phyloP scores from a whole-genome alignment of 2,797 vertebrate genomes.

The Cuniculus paca region DNA sequence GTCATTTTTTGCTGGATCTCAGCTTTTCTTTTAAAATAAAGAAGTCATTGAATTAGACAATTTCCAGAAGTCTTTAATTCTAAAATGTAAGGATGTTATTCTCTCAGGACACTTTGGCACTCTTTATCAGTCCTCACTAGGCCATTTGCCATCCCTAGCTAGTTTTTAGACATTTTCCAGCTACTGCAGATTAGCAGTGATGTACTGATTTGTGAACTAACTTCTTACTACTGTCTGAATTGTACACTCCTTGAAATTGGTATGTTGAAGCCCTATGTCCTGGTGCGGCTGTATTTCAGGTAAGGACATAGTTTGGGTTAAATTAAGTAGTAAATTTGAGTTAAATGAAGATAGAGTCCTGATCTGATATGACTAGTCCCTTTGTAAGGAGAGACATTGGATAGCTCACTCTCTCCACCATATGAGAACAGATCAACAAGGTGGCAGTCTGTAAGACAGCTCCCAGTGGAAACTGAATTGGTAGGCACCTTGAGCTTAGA shows the following conservation, averaged over 20 bases:
- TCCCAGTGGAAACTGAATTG: background rate
- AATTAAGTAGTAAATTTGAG: background rate
- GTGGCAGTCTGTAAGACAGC: background rate
- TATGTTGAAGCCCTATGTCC: background rate
- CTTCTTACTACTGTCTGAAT: background rate
- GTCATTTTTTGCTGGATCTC: background rate
- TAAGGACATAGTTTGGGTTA: background rate
- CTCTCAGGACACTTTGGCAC: rapidly evolving
- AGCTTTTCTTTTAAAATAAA: background rate
- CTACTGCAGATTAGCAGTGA: background rate
- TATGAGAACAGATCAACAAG: background rate
- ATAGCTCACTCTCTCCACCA: background rate
- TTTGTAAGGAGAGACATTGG: background rate
- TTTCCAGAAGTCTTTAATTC: background rate
- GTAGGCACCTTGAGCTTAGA: background rate
- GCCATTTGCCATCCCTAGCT: background rate
- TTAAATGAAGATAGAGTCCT: background rate
- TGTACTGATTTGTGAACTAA: background rate
- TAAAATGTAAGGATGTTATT: background rate
- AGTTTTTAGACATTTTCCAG: background rate
- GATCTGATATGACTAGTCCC: background rate
- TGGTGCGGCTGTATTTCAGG: background rate
- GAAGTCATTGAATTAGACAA: background rate
- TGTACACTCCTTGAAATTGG: background rate
- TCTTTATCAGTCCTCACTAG: rapidly evolving